Evolutionary conservation across 2,113 vertebrate species (phyloP), one percentile per base, ranked within the genome.

Genomic region (Cathartes aura): DNA sequence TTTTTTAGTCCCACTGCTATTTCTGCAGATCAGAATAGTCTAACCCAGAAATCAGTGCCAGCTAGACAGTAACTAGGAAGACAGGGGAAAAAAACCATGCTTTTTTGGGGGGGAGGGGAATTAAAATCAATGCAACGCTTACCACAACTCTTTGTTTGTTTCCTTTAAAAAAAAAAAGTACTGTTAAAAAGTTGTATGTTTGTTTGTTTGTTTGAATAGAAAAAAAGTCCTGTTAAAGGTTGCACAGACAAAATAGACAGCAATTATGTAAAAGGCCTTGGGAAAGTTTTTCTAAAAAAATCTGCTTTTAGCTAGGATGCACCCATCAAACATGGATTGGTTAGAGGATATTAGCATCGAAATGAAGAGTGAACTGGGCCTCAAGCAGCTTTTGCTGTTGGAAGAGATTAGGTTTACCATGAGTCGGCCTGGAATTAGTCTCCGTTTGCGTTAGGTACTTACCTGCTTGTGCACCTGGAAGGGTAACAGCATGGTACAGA

Each of bases 81-180:
- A 55, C 2, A 32, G 9, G 8, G 38, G 2, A 11, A 60, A 60
- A 56, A 68, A 19, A 2, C 1, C 4, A 8, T 16, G 8, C 5
- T 17, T 17, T 42, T 55, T 38, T 10, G 6, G 12, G 6, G 56
- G 5, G 5, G 17, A 22, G 8, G 6, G 6, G n/a, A 24, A n/a
- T 64, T 53, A 62, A 87, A 68, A 88, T 75, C 24, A 43, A 3
- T 30, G 29, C 23, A 47, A 72, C 80, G 13, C 29, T 86, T 87
- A 63, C 12, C 17, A 38, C 42, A 81, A 32, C 7, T 88, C 43
- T 34, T 59, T 55, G 6, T 50, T 53, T 50, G 34, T 38, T 80
- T 68, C 15, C 6, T 76, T 72, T 15, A 11, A 63, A 42, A 60
- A 29, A 58, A 42, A 50, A 67, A 42, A 3, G 6, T 38, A 17